These are phyloP conservation scores for Oligia latruncula DNA, from an alignment of 2,888 invertebrate genomes.

Conservation along the genomic window DNA sequence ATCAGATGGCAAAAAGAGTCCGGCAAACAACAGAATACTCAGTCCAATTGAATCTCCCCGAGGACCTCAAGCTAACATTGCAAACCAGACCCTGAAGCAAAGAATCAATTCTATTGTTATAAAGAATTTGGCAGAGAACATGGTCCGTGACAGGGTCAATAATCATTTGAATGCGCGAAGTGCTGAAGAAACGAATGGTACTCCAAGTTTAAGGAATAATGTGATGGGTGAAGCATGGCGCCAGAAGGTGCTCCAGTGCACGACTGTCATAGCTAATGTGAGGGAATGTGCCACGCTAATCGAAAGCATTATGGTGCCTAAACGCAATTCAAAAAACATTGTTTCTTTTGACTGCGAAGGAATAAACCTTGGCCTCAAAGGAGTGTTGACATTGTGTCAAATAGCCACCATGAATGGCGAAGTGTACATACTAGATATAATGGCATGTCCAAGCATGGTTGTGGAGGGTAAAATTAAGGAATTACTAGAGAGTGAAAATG, in stretches of 20 bases:
- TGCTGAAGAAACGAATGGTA: slow-evolving; percentile 85
- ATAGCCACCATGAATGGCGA: slow-evolving; percentile 95
- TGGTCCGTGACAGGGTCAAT: slow-evolving; percentile 88
- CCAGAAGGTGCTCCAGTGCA: slow-evolving; percentile 94
- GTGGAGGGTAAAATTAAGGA: slow-evolving; percentile 94
- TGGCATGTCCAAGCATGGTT: slow-evolving; percentile 95
- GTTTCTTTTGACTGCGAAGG: slow-evolving; percentile 98
- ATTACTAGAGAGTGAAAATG: slow-evolving; percentile 94
- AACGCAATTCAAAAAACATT: slow-evolving; percentile 89
- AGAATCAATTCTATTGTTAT: slow-evolving; percentile 96
- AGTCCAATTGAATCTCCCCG: slow-evolving; percentile 88
- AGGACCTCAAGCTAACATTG: slow-evolving; percentile 87
- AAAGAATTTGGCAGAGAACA: slow-evolving; percentile 97
- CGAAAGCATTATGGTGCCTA: slow-evolving; percentile 92
- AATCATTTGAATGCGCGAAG: slow-evolving; percentile 86
- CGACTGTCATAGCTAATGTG: slow-evolving; percentile 94
- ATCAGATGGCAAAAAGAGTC: slow-evolving; percentile 85
- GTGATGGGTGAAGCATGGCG: slow-evolving; percentile 94
- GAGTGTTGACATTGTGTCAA: slow-evolving; percentile 96
- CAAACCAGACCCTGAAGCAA: slow-evolving; percentile 95
- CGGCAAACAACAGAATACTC: slow-evolving; percentile 88
- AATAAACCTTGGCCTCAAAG: slow-evolving; percentile 96
- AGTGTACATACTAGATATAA: slow-evolving; percentile 96
- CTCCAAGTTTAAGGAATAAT: slow-evolving; percentile 83
- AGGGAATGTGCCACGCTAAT: slow-evolving; percentile 94